Percentiles rank a stretch among this genome's conserved stretches.
Evolutionary conservation across 2,113 vertebrate species (phyloP).

Genomic region (Fukomys damarensis): DNA sequence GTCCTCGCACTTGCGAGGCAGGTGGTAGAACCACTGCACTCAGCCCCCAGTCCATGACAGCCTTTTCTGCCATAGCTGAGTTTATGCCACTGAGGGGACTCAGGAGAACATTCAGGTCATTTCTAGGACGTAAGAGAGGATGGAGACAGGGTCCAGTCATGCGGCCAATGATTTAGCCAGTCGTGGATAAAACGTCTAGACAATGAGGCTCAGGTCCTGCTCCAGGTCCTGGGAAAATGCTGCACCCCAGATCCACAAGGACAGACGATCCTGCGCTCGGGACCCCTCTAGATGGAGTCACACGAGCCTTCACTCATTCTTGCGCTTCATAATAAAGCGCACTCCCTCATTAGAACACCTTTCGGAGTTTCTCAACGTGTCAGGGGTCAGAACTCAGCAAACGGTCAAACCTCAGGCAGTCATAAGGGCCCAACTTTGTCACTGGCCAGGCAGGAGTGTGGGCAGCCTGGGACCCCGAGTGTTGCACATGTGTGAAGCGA

Average conservation of each 20-base stretch:
- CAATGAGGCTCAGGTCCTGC: background rate
- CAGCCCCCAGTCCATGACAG: accelerated
- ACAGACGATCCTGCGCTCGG: background rate
- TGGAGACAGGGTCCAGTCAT: background rate
- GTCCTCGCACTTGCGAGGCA: no score
- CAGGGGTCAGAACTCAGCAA: background rate
- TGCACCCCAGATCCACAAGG: background rate
- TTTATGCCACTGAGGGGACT: background rate
- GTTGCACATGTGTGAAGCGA: background rate
- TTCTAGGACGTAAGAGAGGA: background rate
- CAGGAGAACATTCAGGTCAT: no score
- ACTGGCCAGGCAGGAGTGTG: background rate
- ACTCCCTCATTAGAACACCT: background rate
- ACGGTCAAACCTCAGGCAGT: background rate
- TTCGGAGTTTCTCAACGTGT: background rate
- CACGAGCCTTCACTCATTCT: background rate
- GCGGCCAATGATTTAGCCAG: no score
- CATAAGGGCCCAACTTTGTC: background rate
- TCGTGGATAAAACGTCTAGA: background rate
- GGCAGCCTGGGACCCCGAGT: background rate
- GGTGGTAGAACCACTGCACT: no score
- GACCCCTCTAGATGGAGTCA: background rate
- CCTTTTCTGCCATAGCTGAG: background rate
- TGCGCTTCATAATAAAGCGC: background rate
- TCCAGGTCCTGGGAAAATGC: accelerated